phyloP scores from a whole-genome alignment of 2,888 invertebrate species.

The Lepidonotus clava region DNA sequence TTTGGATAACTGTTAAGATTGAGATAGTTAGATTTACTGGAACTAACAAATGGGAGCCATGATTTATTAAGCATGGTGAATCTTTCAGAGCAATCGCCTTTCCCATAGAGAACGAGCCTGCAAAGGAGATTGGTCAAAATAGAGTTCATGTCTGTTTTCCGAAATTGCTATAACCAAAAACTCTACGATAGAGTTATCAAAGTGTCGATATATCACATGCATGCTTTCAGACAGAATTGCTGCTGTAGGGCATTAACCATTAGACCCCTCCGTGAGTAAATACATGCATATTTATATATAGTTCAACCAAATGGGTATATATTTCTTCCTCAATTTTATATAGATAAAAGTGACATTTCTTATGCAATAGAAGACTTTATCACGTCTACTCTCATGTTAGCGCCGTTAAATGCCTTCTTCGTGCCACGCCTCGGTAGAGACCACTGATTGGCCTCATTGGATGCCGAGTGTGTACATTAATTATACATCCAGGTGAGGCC shows the following conservation, averaged over 20 bases:
- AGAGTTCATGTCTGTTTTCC: no score
- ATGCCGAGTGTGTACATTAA: background rate
- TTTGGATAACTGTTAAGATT: no score
- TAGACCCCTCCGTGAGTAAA: background rate
- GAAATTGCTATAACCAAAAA: no score
- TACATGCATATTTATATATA: background rate
- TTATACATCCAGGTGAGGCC: conserved; percentile 8
- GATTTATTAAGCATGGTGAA: no score
- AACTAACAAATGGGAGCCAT: background rate
- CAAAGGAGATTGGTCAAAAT: no score
- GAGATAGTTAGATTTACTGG: no score
- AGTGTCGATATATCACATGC: no score
- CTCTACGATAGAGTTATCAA: no score
- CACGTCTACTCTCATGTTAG: background rate
- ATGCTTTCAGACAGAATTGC: no score
- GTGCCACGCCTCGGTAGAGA: background rate
- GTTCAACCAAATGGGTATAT: background rate
- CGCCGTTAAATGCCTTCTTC: background rate
- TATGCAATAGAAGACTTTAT: background rate
- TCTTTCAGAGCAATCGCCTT: no score
- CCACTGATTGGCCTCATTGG: background rate
- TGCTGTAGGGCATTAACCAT: no score
- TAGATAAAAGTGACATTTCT: background rate
- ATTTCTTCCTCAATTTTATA: background rate
- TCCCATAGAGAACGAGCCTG: no score